Conservation (phyloP, 35 echinoderm and acorn worm genomes). For the Ophioderma brevispina region DNA sequence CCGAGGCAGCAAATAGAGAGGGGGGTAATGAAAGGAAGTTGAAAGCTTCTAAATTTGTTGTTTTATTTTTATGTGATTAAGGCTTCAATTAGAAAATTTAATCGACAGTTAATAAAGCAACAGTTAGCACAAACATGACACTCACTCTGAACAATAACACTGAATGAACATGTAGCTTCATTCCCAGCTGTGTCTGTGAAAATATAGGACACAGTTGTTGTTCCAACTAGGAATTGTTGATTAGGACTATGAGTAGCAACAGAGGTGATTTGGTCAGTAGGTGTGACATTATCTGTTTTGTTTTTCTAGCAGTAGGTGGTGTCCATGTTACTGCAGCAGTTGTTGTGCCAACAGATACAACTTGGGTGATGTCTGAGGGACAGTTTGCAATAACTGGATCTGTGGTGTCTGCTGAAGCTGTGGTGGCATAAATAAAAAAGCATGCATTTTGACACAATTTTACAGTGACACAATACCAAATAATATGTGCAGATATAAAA, state of each 20-base stretch:
- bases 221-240: slow-evolving; percentile 35
- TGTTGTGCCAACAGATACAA: slow-evolving; percentile 25
- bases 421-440: no score
- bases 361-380: slow-evolving; percentile 4
- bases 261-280: not conserved
- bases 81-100: no score
- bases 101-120: no score
- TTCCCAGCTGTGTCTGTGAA: slow-evolving; percentile 66
- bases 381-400: slow-evolving; percentile 47
- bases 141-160: slow-evolving; percentile 47
- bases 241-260: not conserved
- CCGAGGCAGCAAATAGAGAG: no score
- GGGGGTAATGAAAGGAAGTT: no score
- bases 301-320: slow-evolving; percentile 38
- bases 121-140: not conserved
- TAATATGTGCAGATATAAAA: no score
- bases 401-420: not conserved
- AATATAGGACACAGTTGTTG: slow-evolving; percentile 55
- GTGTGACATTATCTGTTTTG: slow-evolving; percentile 53
- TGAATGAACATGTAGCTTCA: slow-evolving; percentile 40
- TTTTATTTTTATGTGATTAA: no score
- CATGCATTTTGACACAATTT: no score
- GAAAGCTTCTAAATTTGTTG: no score
- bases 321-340: slow-evolving; percentile 30
- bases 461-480: no score